These are phyloP conservation scores for Propithecus deckenii DNA, from an alignment of 2,797 vertebrate genomes.

Conservation along the genomic window DNA sequence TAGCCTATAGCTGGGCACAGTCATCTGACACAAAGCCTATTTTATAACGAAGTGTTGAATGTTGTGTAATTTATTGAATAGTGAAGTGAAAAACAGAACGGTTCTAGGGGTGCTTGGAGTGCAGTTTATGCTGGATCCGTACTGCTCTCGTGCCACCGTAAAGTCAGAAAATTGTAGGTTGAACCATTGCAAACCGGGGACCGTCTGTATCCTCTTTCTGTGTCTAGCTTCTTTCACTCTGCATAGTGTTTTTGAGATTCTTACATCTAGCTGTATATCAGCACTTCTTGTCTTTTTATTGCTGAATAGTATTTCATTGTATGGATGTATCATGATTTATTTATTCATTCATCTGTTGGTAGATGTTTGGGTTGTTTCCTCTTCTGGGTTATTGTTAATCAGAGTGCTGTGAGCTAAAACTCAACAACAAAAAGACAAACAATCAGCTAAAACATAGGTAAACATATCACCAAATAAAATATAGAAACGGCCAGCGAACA, in stretches of 20 bases:
- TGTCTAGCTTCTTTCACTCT: not conserved
- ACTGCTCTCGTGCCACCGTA: not conserved
- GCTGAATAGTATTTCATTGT: not conserved
- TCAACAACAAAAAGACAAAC: not conserved
- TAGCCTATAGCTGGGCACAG: not conserved
- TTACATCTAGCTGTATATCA: accelerated
- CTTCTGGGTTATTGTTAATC: not conserved
- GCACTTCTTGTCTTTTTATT: not conserved
- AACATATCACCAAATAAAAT: not conserved
- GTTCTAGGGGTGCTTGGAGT: not conserved
- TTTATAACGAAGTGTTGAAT: not conserved
- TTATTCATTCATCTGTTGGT: not conserved
- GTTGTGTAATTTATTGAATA: not conserved
- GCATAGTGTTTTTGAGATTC: not conserved
- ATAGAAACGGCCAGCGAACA: not conserved
- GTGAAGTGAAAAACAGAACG: not conserved
- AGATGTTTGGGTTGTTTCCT: not conserved
- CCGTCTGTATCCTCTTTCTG: not conserved
- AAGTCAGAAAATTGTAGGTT: not conserved
- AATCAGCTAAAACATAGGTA: not conserved
- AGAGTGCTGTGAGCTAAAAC: not conserved
- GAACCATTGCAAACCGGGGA: not conserved
- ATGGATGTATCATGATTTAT: not conserved
- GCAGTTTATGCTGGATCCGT: not conserved
- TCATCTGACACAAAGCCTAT: not conserved